Percentiles rank a stretch among this genome's conserved stretches.
Evolutionary conservation across 2,113 vertebrate species (phyloP).

Genomic region (Calyptommatus sinebrachiatus): DNA sequence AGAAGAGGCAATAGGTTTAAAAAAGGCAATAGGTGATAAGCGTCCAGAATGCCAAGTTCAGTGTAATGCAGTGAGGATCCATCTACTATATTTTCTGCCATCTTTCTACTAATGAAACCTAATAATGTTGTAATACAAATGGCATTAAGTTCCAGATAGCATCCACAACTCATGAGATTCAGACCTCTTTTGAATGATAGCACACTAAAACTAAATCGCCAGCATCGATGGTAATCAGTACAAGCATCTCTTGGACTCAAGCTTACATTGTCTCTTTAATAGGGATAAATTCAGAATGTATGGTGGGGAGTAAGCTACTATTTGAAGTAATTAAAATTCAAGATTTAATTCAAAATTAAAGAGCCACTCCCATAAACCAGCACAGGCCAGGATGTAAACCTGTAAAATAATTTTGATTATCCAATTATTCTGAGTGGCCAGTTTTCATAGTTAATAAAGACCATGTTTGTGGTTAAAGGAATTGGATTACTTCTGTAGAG

Average conservation of each 20-base stretch:
- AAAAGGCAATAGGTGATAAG: neutral
- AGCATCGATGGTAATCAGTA: neutral
- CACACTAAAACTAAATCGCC: neutral
- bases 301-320: neutral
- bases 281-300: neutral
- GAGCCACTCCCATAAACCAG: neutral
- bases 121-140: neutral
- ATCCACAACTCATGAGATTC: neutral
- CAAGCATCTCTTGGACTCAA: neutral
- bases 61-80: neutral
- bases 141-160: neutral
- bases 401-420: neutral
- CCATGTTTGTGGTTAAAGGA: neutral
- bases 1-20: neutral
- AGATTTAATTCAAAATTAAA: neutral
- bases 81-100: no score
- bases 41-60: neutral
- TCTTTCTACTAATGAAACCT: no score
- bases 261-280: neutral
- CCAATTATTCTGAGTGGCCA: constrained; percentile 2
- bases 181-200: neutral
- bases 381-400: neutral
- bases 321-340: neutral
- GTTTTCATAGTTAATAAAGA: neutral
- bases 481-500: fast-evolving